Evolutionary conservation across 2,113 vertebrate genomes (phyloP).

Genomic region (Psilopogon haemacephalus): DNA sequence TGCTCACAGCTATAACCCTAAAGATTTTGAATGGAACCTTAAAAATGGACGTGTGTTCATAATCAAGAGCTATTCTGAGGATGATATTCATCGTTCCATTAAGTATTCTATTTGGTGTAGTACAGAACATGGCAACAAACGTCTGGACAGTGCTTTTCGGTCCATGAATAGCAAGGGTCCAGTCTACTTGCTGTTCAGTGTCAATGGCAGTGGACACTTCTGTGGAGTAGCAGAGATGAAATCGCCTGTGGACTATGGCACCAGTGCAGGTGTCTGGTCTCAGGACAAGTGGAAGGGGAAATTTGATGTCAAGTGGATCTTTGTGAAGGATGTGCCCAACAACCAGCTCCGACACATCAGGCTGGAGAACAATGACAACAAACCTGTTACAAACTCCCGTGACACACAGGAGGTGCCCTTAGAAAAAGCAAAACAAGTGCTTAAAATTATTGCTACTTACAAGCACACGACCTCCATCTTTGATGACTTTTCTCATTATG

Average conservation of each 20-base stretch:
- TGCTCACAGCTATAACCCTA: slow-evolving; percentile 95
- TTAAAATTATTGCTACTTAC: slow-evolving; percentile 95
- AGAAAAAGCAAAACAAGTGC: slow-evolving; percentile 97
- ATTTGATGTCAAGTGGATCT: slow-evolving; percentile 98
- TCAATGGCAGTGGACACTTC: slow-evolving; percentile 98
- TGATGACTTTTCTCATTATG: slow-evolving; percentile 97
- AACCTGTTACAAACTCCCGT: slow-evolving; percentile 98
- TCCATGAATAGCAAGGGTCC: slow-evolving; percentile 88
- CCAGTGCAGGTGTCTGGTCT: slow-evolving; percentile 97
- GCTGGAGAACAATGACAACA: slow-evolving; percentile 99
- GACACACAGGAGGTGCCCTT: slow-evolving; percentile 98
- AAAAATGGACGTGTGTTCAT: slow-evolving; percentile 95
- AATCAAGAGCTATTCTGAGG: slow-evolving; percentile 98
- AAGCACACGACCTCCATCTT: slow-evolving; percentile 99
- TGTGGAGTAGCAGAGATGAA: slow-evolving; percentile 98
- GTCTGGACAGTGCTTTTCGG: slow-evolving; percentile 92
- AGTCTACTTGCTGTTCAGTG: slow-evolving; percentile 94
- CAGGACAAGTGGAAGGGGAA: slow-evolving; percentile 99
- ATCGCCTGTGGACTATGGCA: slow-evolving; percentile 97
- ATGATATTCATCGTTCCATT: slow-evolving; percentile 98
- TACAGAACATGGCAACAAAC: slow-evolving; percentile 95
- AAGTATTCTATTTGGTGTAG: slow-evolving; percentile 99
- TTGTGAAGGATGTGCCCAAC: slow-evolving; percentile 98
- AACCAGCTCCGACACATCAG: slow-evolving; percentile 97
- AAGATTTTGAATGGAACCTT: slow-evolving; percentile 96